phyloP scores from a whole-genome alignment of 2,113 vertebrate species.

The Smithornis capensis region DNA sequence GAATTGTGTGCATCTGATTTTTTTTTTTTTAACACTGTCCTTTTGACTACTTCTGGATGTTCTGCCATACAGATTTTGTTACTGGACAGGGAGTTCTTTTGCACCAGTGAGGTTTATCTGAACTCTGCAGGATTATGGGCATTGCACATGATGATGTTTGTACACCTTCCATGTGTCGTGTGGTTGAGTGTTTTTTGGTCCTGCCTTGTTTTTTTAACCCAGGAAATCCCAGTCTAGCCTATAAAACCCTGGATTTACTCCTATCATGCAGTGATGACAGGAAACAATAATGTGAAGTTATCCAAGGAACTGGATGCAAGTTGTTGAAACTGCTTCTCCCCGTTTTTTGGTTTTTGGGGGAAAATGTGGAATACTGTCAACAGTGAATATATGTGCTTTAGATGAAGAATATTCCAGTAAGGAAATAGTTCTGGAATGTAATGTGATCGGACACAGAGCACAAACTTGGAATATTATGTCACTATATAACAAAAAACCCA shows the following conservation, averaged over 20 bases:
- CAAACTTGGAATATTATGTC: background rate
- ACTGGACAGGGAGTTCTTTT: background rate
- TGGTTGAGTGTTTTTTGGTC: background rate
- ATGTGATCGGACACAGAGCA: background rate
- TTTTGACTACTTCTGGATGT: background rate
- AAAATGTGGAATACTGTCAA: background rate
- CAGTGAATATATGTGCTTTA: background rate
- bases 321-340: background rate
- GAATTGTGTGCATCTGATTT: background rate
- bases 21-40: background rate
- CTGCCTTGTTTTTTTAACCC: background rate
- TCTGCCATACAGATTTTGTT: background rate
- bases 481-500: background rate
- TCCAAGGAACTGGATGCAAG: background rate
- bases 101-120: background rate
- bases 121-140: background rate
- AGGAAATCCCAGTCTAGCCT: background rate
- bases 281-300: background rate
- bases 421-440: background rate
- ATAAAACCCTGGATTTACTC: background rate
- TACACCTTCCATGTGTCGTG: background rate
- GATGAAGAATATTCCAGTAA: background rate
- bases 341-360: background rate
- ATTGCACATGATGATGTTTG: background rate
- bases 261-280: background rate